Evolutionary conservation across 1,140 invertebrate genomes (phyloP), one percentile per base, ranked within the genome.

Genomic region (Drosophila pachea): DNA sequence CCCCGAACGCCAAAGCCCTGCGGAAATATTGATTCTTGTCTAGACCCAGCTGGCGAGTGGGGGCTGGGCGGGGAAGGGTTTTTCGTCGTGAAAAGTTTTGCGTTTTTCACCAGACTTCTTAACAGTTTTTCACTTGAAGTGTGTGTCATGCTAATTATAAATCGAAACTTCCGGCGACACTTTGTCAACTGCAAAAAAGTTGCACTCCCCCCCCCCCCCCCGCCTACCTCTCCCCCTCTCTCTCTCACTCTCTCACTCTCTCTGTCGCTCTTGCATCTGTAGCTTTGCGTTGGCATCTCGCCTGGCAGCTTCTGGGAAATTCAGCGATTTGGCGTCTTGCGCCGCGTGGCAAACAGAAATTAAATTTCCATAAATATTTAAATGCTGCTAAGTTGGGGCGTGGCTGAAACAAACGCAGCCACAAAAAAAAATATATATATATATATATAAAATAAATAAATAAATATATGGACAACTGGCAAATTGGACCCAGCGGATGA

Each of bases 101-200:
- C 67, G 69, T 86, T 81, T 86, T 81, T 86, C 76, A 49, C 67
- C 74, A 86, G 76, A 81, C 74, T 79, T 86, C 54, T 77, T 81
- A 58, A 59, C 67, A 77, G 53, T 86, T 86, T 86, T 81, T 81
- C 68, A 76, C 68, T 81, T 56, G 74, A 58, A 81, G 77, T 86
- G 76, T 86, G 81, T 86, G 81, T 86, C 81, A 86, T 86, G 81
- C 81, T 86, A 86, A 86, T 86, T 86, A 86, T 86, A 86, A 86
- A 86, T 86, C 77, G 82, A 86, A 86, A 86, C 82, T 86, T 86
- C 64, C 71, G 70, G 58, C 81, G 76, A 86, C 81, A 86, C 81
- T 86, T 86, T 86, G 82, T 86, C 82, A 86, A 86, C 73, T 71
- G 73, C 81, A 76, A 72, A 78, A 68, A 73, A 63, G 22, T 68